phyloP scores from a whole-genome alignment of 2,888 invertebrate genomes.

The Drosophila austrosaltans region DNA sequence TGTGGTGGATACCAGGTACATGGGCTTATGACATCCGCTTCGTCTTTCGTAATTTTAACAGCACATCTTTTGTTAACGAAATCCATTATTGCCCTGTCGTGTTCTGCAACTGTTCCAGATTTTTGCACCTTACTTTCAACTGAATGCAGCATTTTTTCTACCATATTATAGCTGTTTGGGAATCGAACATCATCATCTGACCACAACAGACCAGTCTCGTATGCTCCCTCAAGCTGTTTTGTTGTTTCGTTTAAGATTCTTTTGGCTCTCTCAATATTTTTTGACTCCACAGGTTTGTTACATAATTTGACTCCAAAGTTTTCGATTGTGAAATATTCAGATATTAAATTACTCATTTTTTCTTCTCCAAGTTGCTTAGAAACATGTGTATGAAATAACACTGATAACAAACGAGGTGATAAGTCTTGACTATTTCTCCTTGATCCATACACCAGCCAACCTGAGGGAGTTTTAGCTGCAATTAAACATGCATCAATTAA shows the following conservation, averaged over 20 bases:
- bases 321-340: too few relatives aligned
- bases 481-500: too few relatives aligned
- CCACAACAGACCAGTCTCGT: not conserved
- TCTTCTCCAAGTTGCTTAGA: too few relatives aligned
- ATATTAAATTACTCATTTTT: not conserved
- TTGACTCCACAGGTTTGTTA: too few relatives aligned
- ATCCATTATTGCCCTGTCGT: slow-evolving; percentile 14
- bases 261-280: too few relatives aligned
- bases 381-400: too few relatives aligned
- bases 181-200: not conserved
- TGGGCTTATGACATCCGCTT: not conserved
- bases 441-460: not conserved
- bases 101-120: not conserved
- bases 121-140: slow-evolving; percentile 5
- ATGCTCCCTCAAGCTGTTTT: too few relatives aligned
- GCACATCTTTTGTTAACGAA: not conserved
- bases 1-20: slow-evolving; percentile 11
- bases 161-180: not conserved
- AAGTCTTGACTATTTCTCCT: too few relatives aligned
- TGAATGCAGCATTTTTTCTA: not conserved
- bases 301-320: too few relatives aligned
- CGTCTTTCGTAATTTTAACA: not conserved
- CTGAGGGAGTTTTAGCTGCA: too few relatives aligned
- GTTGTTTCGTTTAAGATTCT: not conserved
- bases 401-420: too few relatives aligned